Conservation (phyloP, 1,140 invertebrate species). For the Delia radicum region DNA sequence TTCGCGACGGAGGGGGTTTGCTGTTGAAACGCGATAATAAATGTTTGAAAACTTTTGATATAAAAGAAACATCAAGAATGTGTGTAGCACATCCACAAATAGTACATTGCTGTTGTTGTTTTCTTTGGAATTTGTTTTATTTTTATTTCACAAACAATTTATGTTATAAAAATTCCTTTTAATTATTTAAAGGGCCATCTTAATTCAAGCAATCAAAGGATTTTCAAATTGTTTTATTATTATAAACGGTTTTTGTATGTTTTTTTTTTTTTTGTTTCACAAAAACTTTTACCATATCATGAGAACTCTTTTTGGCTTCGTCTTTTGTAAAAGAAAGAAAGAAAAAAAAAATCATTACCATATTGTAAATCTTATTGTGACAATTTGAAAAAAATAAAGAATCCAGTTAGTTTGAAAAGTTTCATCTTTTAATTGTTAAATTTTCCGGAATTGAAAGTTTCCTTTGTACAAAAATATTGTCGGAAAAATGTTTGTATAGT, state of each 20-base stretch:
- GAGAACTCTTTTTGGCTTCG: slow-evolving; percentile 9
- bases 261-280: neutral
- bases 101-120: neutral
- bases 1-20: too few relatives aligned
- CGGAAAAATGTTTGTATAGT: neutral
- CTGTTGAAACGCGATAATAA: too few relatives aligned
- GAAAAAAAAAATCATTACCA: neutral
- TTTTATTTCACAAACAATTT: neutral
- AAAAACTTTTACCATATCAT: slow-evolving; percentile 3
- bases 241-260: neutral
- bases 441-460: slow-evolving; percentile 15
- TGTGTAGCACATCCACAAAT: neutral
- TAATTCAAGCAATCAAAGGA: neutral
- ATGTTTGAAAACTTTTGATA: too few relatives aligned
- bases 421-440: slow-evolving; percentile 14
- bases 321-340: neutral
- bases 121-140: neutral
- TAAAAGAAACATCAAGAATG: neutral
- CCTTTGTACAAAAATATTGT: neutral
- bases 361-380: slow-evolving; percentile 16
- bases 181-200: slow-evolving; percentile 3
- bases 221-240: slow-evolving; percentile 6
- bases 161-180: slow-evolving; percentile 7
- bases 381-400: neutral
- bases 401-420: slow-evolving; percentile 2